Evolutionary conservation across 2,797 vertebrate genomes (phyloP).

Genomic region (Poecilia velifera): DNA sequence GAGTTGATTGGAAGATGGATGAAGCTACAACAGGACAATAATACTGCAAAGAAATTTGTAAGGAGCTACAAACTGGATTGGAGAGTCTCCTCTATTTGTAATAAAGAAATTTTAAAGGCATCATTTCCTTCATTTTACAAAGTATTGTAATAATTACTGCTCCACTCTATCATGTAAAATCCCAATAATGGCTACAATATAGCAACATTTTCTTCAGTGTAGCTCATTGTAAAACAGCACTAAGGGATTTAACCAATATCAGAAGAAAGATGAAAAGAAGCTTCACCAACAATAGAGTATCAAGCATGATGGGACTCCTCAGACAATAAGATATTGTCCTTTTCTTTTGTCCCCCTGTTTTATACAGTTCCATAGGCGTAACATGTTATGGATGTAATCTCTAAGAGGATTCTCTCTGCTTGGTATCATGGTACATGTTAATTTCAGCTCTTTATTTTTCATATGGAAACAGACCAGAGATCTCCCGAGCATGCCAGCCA

Average conservation of each 20-base stretch:
- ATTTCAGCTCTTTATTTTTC: constrained; percentile 76
- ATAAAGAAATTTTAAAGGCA: not conserved
- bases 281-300: constrained; percentile 19
- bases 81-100: not conserved
- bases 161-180: not conserved
- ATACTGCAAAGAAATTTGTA: not conserved
- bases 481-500: constrained; percentile 57
- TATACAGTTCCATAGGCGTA: constrained; percentile 75
- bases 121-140: not conserved
- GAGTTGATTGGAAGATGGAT: not conserved
- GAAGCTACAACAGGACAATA: not conserved
- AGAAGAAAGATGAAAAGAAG: constrained; percentile 19
- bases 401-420: constrained; percentile 78
- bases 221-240: not conserved
- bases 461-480: constrained; percentile 71
- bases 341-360: constrained; percentile 57
- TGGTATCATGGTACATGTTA: constrained; percentile 77
- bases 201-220: not conserved
- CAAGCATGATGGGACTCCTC: constrained; percentile 14
- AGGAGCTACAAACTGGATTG: not conserved
- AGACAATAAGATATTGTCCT: constrained; percentile 30
- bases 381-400: constrained; percentile 78
- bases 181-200: not conserved
- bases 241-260: constrained; percentile 36
- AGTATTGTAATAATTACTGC: not conserved